Percentiles rank a stretch among this genome's conserved stretches.
phyloP scores from a whole-genome alignment of 2,113 vertebrate species.

The Rana temporaria region DNA sequence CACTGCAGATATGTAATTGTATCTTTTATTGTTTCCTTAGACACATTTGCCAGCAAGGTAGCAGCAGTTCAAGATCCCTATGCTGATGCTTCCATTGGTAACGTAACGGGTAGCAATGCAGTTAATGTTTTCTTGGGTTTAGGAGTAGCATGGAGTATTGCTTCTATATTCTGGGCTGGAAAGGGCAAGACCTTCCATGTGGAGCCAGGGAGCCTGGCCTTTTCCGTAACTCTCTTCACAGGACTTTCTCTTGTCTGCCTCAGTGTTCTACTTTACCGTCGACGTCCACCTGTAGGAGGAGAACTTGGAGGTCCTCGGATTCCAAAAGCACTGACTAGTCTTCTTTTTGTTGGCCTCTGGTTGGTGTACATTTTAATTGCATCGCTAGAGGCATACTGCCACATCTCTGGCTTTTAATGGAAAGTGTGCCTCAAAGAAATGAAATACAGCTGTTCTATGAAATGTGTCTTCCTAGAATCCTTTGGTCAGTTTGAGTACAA shows the following conservation, averaged over 20 bases:
- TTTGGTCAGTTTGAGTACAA: background rate
- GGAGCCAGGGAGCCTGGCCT: conserved; percentile 79
- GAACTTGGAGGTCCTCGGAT: conserved; percentile 82
- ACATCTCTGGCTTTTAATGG: conserved; percentile 77
- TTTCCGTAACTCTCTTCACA: conserved; percentile 83
- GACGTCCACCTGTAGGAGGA: conserved; percentile 72
- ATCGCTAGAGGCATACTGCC: conserved; percentile 81
- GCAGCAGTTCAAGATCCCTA: conserved; percentile 85
- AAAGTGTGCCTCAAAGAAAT: background rate
- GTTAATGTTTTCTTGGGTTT: conserved; percentile 86
- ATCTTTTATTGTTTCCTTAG: conserved; percentile 60
- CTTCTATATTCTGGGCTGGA: conserved; percentile 77
- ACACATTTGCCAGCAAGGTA: conserved; percentile 84
- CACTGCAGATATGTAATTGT: background rate
- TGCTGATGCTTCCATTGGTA: conserved; percentile 83
- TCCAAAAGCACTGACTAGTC: conserved; percentile 77
- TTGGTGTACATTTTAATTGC: conserved; percentile 80
- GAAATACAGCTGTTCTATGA: background rate
- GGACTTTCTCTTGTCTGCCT: conserved; percentile 73
- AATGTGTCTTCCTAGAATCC: conserved; percentile 13
- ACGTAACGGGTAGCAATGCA: conserved; percentile 84
- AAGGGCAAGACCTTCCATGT: conserved; percentile 75
- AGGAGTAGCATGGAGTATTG: conserved; percentile 84
- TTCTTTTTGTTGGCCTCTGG: conserved; percentile 77
- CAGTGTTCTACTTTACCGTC: conserved; percentile 76